phyloP scores from a whole-genome alignment of 2,888 invertebrate genomes.

The Eupelmus urozonus region DNA sequence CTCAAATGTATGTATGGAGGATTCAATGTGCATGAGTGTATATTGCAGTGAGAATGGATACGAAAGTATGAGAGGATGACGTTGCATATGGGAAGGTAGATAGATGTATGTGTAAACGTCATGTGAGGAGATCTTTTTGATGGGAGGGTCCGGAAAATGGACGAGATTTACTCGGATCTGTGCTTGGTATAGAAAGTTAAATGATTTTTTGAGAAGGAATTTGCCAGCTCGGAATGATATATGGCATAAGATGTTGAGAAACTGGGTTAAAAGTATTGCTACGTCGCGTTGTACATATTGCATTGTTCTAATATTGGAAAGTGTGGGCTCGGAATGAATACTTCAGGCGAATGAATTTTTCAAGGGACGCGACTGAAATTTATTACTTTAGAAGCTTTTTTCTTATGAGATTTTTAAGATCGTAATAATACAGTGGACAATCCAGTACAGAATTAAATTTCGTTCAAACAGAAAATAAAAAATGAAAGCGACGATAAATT shows the following conservation, averaged over 20 bases:
- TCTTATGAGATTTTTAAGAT: too few relatives aligned
- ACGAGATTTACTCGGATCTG: constrained; percentile 4
- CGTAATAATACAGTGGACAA: too few relatives aligned
- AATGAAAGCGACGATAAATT: too few relatives aligned
- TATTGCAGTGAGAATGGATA: neutral
- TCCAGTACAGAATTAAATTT: too few relatives aligned
- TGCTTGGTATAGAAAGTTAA: neutral
- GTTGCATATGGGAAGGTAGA: neutral
- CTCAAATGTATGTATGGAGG: neutral
- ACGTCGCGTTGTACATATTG: too few relatives aligned
- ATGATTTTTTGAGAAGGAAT: neutral
- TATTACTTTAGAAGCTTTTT: too few relatives aligned
- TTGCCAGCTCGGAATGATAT: neutral
- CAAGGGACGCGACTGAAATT: too few relatives aligned
- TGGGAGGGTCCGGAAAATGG: neutral
- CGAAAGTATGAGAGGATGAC: neutral
- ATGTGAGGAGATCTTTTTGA: too few relatives aligned
- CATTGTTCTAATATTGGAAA: too few relatives aligned
- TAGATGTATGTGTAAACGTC: neutral
- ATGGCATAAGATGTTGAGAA: neutral
- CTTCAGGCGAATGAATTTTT: too few relatives aligned
- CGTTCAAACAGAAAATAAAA: too few relatives aligned
- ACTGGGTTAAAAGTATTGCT: constrained; percentile 39
- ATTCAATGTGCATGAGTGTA: neutral
- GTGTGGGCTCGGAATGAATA: too few relatives aligned